Conservation (phyloP, 2,113 vertebrate species). For the Nettapus auritus region DNA sequence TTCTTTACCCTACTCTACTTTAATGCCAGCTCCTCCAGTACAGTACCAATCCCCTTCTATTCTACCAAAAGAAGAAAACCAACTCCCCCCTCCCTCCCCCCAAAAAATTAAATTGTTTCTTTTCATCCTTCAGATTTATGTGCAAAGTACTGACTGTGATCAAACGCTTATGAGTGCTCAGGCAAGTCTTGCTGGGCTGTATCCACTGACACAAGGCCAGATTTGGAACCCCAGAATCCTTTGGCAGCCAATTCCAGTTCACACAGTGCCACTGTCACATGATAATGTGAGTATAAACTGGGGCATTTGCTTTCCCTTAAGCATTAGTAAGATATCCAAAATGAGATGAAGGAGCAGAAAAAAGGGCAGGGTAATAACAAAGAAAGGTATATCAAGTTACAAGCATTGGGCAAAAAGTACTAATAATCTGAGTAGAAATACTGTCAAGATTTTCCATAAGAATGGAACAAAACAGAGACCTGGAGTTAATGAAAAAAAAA, state of each 20-base stretch:
- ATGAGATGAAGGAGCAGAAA: not conserved
- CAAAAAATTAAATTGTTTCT: not conserved
- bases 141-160: slow-evolving; percentile 84
- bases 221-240: slow-evolving; percentile 74
- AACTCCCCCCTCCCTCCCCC: not conserved
- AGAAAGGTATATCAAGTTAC: not conserved
- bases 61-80: not conserved
- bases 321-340: not conserved
- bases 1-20: not conserved
- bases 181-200: slow-evolving; percentile 82
- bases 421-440: not conserved
- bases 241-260: slow-evolving; percentile 85
- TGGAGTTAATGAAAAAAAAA: not conserved
- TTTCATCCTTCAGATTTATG: slow-evolving; percentile 74
- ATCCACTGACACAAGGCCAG: slow-evolving; percentile 66
- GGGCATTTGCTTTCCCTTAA: not conserved
- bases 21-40: not conserved
- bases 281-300: slow-evolving; percentile 75
- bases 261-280: slow-evolving; percentile 76
- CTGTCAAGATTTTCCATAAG: not conserved
- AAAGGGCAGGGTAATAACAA: not conserved
- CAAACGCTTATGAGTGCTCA: slow-evolving; percentile 85
- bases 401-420: not conserved
- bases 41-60: not conserved
- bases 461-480: not conserved